Conservation (phyloP, 2,113 vertebrate genomes). For the Panthera tigris region DNA sequence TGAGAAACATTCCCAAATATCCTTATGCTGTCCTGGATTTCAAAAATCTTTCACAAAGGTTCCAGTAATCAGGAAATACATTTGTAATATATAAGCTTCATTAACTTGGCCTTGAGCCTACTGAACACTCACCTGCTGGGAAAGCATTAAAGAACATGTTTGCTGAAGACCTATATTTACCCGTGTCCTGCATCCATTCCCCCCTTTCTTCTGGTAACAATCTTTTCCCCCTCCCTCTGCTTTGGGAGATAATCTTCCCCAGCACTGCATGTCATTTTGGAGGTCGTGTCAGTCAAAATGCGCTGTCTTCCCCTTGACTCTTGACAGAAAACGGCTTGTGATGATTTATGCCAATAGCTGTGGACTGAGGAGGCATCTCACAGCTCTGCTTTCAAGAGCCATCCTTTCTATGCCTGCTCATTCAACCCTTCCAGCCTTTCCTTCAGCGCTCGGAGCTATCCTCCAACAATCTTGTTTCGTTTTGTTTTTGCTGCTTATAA, state of each 20-base stretch:
- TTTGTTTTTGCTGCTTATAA: neutral
- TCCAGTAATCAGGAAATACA: neutral
- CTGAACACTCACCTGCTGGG: neutral
- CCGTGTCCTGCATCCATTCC: neutral
- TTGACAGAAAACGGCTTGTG: neutral
- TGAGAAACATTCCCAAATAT: neutral
- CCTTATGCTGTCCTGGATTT: neutral
- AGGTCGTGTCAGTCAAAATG: neutral
- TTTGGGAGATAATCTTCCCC: neutral
- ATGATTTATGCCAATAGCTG: neutral
- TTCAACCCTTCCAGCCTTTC: neutral
- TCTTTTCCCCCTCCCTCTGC: too few species aligned
- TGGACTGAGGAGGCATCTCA: neutral
- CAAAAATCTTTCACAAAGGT: neutral
- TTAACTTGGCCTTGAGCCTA: neutral
- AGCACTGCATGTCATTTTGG: neutral
- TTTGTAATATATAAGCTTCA: neutral
- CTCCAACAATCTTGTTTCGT: neutral
- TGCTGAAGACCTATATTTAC: neutral
- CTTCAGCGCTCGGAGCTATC: neutral
- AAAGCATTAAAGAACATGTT: conserved; percentile 3
- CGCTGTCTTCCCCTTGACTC: neutral
- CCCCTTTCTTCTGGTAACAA: neutral
- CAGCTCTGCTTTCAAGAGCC: neutral
- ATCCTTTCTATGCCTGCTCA: neutral